Conservation (phyloP, 2,113 vertebrate genomes). For the Saguinus midas region DNA sequence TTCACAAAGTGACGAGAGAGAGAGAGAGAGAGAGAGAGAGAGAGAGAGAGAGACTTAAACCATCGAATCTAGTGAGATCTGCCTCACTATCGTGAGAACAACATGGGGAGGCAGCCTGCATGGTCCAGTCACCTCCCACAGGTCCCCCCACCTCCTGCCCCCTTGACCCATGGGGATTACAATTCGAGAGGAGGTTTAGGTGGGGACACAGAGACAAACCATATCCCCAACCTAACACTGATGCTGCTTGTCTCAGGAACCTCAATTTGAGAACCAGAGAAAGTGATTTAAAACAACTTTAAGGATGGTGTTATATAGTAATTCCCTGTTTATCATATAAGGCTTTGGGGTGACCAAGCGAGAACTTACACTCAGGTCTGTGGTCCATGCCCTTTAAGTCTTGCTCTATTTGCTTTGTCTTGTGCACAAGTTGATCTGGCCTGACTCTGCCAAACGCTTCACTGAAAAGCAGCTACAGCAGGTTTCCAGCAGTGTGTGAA, state of each 20-base stretch:
- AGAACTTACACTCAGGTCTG: background rate
- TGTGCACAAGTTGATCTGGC: background rate
- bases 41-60: no score
- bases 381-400: background rate
- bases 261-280: background rate
- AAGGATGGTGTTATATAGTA: background rate
- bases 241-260: background rate
- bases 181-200: no score
- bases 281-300: background rate
- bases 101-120: no score
- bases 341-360: background rate
- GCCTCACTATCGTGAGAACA: no score
- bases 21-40: no score
- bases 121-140: no score
- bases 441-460: background rate
- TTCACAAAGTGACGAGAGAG: no score
- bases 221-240: background rate
- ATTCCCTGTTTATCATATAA: background rate
- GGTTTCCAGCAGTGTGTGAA: background rate
- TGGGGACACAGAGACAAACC: no score
- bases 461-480: background rate
- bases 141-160: no score
- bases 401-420: background rate
- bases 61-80: no score
- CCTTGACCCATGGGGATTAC: no score